These are phyloP conservation scores for Scolopax bukidnonensis DNA, from an alignment of 2,797 vertebrate species.

Conservation along the genomic window DNA sequence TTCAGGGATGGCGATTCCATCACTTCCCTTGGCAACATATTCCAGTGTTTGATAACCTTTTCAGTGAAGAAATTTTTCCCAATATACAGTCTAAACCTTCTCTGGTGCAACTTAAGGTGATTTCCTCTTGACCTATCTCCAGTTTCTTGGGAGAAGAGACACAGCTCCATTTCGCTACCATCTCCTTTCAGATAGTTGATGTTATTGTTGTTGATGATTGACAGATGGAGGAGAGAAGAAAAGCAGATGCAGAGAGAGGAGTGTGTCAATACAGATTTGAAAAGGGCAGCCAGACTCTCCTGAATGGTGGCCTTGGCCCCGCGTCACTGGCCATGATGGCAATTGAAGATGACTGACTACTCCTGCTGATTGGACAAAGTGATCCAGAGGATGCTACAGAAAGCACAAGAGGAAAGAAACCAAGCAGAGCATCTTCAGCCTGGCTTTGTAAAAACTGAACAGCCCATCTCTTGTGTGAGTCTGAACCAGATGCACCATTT, in stretches of 20 bases:
- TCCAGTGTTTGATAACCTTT: background rate
- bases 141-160: background rate
- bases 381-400: background rate
- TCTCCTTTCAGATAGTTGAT: background rate
- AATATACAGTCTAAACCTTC: background rate
- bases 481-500: background rate
- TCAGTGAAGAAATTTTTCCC: background rate
- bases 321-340: rapidly evolving
- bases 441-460: background rate
- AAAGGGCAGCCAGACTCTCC: background rate
- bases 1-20: background rate
- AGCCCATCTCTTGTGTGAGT: too few species aligned
- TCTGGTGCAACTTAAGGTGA: background rate
- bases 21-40: background rate
- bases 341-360: rapidly evolving
- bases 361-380: rapidly evolving
- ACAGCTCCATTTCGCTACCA: background rate
- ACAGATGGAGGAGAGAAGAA: background rate
- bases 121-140: background rate
- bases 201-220: background rate
- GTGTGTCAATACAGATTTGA: background rate
- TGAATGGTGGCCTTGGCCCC: background rate
- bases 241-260: background rate
- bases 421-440: background rate
- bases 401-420: background rate